These are phyloP conservation scores for Catocala nupta DNA, from an alignment of 2,888 invertebrate genomes.

Conservation along the genomic window DNA sequence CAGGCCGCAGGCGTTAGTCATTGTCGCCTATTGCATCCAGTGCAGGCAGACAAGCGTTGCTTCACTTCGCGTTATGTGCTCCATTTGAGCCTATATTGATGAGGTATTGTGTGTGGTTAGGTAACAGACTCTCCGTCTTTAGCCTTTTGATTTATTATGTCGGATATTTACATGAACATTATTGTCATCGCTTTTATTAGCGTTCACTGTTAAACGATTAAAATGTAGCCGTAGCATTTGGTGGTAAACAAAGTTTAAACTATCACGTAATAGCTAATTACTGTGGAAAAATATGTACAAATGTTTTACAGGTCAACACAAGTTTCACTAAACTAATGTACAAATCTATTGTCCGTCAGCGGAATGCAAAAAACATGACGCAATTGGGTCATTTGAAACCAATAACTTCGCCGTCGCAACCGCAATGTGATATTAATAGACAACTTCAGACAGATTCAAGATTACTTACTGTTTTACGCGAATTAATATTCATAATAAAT, in stretches of 20 bases:
- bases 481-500: constrained; percentile 26
- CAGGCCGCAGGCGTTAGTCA: constrained; percentile 72
- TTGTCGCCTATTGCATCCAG: constrained; percentile 78
- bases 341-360: constrained; percentile 75
- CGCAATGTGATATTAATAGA: constrained; percentile 76
- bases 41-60: constrained; percentile 55
- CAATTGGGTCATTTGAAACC: constrained; percentile 81
- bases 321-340: constrained; percentile 63
- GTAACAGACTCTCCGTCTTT: constrained; percentile 26
- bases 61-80: constrained; percentile 48
- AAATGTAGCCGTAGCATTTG: constrained; percentile 1
- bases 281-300: constrained; percentile 40
- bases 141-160: constrained; percentile 24
- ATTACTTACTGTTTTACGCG: constrained; percentile 38
- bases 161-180: background rate
- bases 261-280: constrained; percentile 16
- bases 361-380: constrained; percentile 78
- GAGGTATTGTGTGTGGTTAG: constrained; percentile 38
- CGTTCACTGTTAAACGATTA: background rate
- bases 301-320: constrained; percentile 51
- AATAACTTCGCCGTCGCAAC: constrained; percentile 75
- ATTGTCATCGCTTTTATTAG: background rate
- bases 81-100: constrained; percentile 49
- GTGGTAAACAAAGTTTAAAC: constrained; percentile 12
- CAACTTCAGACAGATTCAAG: constrained; percentile 56